A percentile compares a stretch with the other conserved stretches of the same genome.
Evolutionary conservation across 2,797 vertebrate species (phyloP).

Genomic region (Bucorvus abyssinicus): DNA sequence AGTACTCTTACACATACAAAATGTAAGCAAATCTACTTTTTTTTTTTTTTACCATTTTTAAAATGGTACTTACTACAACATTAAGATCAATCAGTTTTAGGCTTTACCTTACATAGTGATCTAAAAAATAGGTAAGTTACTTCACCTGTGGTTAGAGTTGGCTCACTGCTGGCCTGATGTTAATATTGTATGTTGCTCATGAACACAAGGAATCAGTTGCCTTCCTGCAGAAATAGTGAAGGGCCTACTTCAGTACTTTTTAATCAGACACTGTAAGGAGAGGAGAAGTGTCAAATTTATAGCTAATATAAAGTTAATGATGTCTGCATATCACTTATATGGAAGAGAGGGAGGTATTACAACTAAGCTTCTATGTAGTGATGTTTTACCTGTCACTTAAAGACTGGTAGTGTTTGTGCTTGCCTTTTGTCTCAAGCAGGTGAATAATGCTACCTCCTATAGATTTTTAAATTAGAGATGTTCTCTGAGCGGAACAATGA

Average conservation of each 20-base stretch:
- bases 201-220: neutral
- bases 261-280: neutral
- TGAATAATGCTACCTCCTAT: neutral
- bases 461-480: neutral
- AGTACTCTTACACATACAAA: neutral
- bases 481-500: neutral
- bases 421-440: neutral
- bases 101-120: neutral
- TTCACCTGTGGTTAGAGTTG: neutral
- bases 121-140: neutral
- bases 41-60: neutral
- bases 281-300: neutral
- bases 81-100: neutral
- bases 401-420: neutral
- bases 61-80: neutral
- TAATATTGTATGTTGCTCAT: neutral
- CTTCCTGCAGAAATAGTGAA: neutral
- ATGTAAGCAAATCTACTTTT: neutral
- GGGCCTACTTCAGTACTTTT: neutral
- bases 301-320: neutral
- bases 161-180: neutral
- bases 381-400: neutral
- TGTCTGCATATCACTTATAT: neutral
- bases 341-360: neutral
- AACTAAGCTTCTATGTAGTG: neutral